Conservation (phyloP, 2,888 invertebrate species). For the Xylota sylvarum region DNA sequence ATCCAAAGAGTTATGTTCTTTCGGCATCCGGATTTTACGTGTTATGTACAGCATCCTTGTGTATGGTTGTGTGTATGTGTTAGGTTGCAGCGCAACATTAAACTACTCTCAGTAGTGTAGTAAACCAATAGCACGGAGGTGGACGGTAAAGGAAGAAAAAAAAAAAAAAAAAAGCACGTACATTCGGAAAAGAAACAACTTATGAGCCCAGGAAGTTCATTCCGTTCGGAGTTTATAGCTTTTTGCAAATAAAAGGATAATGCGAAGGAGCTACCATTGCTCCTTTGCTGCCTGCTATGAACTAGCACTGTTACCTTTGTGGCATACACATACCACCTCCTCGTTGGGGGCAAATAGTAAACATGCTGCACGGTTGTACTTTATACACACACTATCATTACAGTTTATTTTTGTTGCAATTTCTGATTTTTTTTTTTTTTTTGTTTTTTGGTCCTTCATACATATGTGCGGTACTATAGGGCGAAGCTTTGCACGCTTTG, state of each 20-base stretch:
- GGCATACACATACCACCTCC: background rate
- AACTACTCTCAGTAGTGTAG: slow-evolving; percentile 56
- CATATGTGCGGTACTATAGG: too few species aligned
- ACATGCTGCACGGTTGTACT: slow-evolving; percentile 53
- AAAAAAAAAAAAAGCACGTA: slow-evolving; percentile 45
- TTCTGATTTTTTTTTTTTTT: slow-evolving; percentile 36
- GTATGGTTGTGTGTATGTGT: slow-evolving; percentile 1
- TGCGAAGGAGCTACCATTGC: slow-evolving; percentile 24
- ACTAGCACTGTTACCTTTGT: slow-evolving; percentile 35
- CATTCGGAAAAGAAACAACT: slow-evolving; percentile 48
- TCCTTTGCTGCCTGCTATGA: background rate
- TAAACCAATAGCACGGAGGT: slow-evolving; percentile 30
- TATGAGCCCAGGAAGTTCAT: slow-evolving; percentile 71
- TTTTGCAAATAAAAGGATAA: slow-evolving; percentile 70
- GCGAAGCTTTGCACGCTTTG: slow-evolving; percentile 61
- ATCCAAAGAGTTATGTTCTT: slow-evolving; percentile 63
- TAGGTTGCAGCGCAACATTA: slow-evolving; percentile 48
- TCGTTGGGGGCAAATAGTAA: slow-evolving; percentile 26
- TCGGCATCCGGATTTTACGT: slow-evolving; percentile 63
- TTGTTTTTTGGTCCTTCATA: background rate
- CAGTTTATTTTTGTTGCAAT: slow-evolving; percentile 64
- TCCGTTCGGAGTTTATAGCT: slow-evolving; percentile 69
- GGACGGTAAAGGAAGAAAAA: background rate
- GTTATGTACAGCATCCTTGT: slow-evolving; percentile 30
- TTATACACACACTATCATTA: slow-evolving; percentile 57